These are phyloP conservation scores for Drosophila putrida DNA, from an alignment of 2,888 invertebrate species.

Conservation along the genomic window DNA sequence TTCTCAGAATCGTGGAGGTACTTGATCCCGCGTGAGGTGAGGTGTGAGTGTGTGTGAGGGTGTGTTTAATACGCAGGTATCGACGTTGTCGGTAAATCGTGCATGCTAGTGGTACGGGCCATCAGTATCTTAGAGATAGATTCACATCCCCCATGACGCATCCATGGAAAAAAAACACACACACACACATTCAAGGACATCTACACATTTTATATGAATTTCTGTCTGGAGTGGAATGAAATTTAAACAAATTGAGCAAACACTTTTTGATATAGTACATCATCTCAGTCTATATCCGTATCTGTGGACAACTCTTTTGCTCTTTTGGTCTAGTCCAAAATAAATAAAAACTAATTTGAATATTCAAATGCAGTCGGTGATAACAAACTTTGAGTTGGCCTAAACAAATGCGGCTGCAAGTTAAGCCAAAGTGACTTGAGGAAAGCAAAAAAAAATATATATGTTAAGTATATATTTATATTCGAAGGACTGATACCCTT, in stretches of 20 bases:
- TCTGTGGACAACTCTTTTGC: constrained; percentile 16
- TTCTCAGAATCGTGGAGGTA: no score
- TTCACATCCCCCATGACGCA: no score
- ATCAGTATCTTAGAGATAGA: no score
- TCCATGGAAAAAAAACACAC: no score
- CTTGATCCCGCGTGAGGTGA: no score
- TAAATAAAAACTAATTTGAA: constrained; percentile 74
- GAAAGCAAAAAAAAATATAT: constrained; percentile 13
- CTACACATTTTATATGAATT: constrained; percentile 64
- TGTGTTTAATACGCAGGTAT: no score
- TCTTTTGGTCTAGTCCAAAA: constrained; percentile 38
- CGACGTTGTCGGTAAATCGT: no score
- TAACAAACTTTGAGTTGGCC: constrained; percentile 69
- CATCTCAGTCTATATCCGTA: constrained; percentile 8
- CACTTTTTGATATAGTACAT: constrained; percentile 61
- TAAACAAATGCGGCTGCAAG: constrained; percentile 60
- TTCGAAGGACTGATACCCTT: constrained; percentile 21
- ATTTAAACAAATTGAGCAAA: constrained; percentile 76
- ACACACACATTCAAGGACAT: constrained; percentile 2
- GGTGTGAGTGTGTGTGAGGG: no score
- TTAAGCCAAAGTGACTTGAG: constrained; percentile 37
- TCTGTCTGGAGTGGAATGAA: constrained; percentile 68
- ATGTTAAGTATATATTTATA: neutral
- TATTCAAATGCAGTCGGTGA: constrained; percentile 68
- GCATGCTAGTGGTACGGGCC: no score